Percentiles rank a stretch among this genome's conserved stretches.
phyloP scores from a whole-genome alignment of 2,888 invertebrate species.

The Macrophya annulata region DNA sequence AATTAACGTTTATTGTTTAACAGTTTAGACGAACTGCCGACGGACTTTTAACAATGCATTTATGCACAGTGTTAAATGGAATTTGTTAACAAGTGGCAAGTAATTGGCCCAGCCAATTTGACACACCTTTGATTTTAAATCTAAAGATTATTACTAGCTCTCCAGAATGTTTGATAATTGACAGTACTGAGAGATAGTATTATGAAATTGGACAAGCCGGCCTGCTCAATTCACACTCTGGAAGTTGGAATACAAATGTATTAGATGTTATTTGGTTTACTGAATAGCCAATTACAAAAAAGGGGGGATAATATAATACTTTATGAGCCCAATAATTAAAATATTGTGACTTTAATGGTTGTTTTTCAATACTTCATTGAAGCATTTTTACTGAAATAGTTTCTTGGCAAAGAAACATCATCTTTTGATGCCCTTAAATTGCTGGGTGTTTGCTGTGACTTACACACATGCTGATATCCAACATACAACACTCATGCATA shows the following conservation, averaged over 20 bases:
- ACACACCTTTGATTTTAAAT: slow-evolving; percentile 31
- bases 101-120: slow-evolving; percentile 51
- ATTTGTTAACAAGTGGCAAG: slow-evolving; percentile 12
- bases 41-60: slow-evolving; percentile 14
- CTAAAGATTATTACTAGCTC: slow-evolving; percentile 38
- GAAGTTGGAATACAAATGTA: slow-evolving; percentile 23
- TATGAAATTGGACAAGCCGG: slow-evolving; percentile 38
- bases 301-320: neutral
- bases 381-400: slow-evolving; percentile 30
- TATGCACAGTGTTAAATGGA: slow-evolving; percentile 29
- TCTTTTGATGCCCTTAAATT: slow-evolving; percentile 53
- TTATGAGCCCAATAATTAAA: slow-evolving; percentile 35
- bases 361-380: slow-evolving; percentile 10
- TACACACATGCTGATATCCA: slow-evolving; percentile 43
- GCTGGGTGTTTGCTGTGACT: slow-evolving; percentile 40
- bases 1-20: slow-evolving; percentile 46
- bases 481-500: slow-evolving; percentile 45
- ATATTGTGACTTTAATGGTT: slow-evolving; percentile 28
- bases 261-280: slow-evolving; percentile 15
- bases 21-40: slow-evolving; percentile 41
- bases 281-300: slow-evolving; percentile 28
- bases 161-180: slow-evolving; percentile 47
- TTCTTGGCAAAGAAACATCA: slow-evolving; percentile 50
- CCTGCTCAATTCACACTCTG: slow-evolving; percentile 39
- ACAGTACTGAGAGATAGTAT: slow-evolving; percentile 26